Conservation (phyloP, 2,888 invertebrate species). For the Ophraella communa region DNA sequence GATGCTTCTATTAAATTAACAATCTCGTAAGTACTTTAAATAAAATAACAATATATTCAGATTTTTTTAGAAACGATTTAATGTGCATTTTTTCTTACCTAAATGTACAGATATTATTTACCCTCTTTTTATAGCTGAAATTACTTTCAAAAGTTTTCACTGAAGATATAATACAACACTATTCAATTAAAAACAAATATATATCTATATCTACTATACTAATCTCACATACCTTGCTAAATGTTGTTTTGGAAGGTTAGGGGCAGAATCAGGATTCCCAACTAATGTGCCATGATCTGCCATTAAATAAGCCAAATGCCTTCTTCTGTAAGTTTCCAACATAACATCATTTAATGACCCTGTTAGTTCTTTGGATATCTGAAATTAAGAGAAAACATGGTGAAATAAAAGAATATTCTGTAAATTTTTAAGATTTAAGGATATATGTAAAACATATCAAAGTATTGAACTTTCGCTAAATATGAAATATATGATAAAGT, state of each 20-base stretch:
- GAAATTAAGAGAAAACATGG: constrained; percentile 1
- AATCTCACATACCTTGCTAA: constrained; percentile 68
- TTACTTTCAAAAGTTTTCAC: too few species aligned
- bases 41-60: background rate
- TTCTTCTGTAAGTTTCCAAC: constrained; percentile 86
- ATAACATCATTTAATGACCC: constrained; percentile 83
- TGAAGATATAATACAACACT: too few species aligned
- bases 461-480: too few species aligned
- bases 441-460: background rate
- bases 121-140: too few species aligned
- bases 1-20: background rate
- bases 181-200: too few species aligned
- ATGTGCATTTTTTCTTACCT: too few species aligned
- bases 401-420: background rate
- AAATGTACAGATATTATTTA: too few species aligned
- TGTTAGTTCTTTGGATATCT: constrained; percentile 77
- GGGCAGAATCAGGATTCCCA: constrained; percentile 86
- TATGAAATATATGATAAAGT: too few species aligned
- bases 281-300: constrained; percentile 94
- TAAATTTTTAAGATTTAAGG: background rate
- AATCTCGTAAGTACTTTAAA: background rate
- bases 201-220: too few species aligned
- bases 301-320: constrained; percentile 95
- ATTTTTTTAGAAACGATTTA: too few species aligned
- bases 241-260: constrained; percentile 94